Base-by-base conservation (phyloP, 1,140 invertebrate species). In the Telenomus remus region DNA sequence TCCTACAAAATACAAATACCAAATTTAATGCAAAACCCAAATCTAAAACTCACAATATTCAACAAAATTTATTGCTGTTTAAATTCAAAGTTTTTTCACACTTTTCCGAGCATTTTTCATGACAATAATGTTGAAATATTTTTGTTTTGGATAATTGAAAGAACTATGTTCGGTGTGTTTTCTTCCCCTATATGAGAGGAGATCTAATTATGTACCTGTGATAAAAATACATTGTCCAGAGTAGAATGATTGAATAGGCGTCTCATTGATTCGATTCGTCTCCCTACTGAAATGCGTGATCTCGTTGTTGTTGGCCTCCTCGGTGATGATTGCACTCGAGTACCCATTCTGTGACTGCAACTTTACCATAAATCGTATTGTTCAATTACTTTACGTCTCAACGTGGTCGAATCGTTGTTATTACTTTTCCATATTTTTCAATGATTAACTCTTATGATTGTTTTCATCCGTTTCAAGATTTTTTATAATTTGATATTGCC, bases 1-100 rank as follows among this genome's bases (percentile, higher is more conserved):
- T 14, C 93, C 93, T 47, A 91, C 53, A 92, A 89, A 44, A 91
- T 87, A 46, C 50, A 33, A 11, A 50, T 19, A 19, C 3, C 6
- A 12, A 44, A 13, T 8, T 43, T 43, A 44, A 13, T 39, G 37
- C 3, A 39, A 39, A 3, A 39, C 1, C 37, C 6, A 27, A 27
- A 3, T 27, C 1, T 6, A 27, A 1, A 27, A 27, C 6, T 27
- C 2, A 27, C 1, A 3, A 27, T 27, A 27, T 27, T n/a, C n/a
- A n/a, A n/a, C n/a, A n/a, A n/a, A n/a, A n/a, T n/a, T n/a, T n/a
- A n/a, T n/a, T n/a, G n/a, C n/a, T n/a, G n/a, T n/a, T n/a, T n/a
- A n/a, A n/a, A n/a, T n/a, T n/a, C n/a, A n/a, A n/a, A n/a, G n/a
- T n/a, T n/a, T n/a, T n/a, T n/a, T n/a, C n/a, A n/a, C n/a, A n/a